These are phyloP conservation scores for Ganaspis brasiliensis DNA, from an alignment of 2,888 invertebrate genomes.

Conservation along the genomic window DNA sequence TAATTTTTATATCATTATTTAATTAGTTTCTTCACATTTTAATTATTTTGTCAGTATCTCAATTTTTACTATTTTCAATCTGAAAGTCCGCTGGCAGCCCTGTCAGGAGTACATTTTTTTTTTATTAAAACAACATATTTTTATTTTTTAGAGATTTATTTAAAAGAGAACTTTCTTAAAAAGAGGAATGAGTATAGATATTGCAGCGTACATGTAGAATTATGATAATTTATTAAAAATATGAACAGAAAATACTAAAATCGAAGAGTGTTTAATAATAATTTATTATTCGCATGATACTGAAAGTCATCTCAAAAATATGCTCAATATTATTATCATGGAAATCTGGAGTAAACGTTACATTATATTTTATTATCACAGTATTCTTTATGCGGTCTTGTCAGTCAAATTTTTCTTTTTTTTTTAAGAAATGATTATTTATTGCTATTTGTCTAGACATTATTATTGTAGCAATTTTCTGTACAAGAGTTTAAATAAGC, in stretches of 20 bases:
- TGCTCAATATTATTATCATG: neutral
- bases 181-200: constrained; percentile 28
- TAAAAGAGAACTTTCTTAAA: no score
- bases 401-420: neutral
- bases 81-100: no score
- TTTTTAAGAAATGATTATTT: no score
- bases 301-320: constrained; percentile 21
- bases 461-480: no score
- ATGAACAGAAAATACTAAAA: neutral
- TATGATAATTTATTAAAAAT: neutral
- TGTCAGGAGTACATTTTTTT: no score
- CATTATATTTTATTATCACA: constrained; percentile 46
- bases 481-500: no score
- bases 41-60: no score
- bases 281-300: neutral
- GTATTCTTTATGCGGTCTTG: constrained; percentile 18
- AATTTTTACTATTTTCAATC: no score
- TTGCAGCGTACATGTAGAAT: neutral
- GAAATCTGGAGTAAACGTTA: constrained; percentile 15
- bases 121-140: constrained; percentile 37
- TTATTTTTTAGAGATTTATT: no score
- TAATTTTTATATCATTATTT: no score
- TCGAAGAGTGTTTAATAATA: constrained; percentile 11
- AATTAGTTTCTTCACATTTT: no score
- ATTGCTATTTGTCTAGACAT: no score